Conservation (phyloP, 2,113 vertebrate genomes). For the Hyperoodon ampullatus region DNA sequence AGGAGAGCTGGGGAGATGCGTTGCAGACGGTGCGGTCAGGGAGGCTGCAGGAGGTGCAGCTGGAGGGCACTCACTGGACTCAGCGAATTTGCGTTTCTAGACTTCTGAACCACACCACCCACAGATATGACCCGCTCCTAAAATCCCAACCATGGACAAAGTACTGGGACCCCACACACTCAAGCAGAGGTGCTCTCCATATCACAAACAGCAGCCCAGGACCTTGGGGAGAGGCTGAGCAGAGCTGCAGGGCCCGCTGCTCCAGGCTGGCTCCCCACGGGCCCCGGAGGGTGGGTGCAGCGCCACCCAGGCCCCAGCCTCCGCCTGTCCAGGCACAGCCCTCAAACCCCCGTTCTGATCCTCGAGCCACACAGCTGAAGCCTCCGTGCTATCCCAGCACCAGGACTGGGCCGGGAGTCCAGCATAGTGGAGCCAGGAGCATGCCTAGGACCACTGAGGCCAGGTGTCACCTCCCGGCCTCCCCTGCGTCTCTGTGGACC, state of each 20-base stretch:
- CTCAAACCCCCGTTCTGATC: not conserved
- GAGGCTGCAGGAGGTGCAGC: not conserved
- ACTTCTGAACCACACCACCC: not conserved
- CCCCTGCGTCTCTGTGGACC: not conserved
- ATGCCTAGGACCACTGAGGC: not conserved
- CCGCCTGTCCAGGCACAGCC: accelerated
- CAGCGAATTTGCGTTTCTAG: not conserved
- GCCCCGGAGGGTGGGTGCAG: not conserved
- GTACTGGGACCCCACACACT: not conserved
- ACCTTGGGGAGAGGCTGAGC: not conserved
- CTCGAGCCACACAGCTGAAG: not conserved
- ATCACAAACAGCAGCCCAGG: not conserved
- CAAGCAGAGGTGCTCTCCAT: not conserved
- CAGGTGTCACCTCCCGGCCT: not conserved
- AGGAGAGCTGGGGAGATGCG: not conserved
- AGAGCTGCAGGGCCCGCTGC: accelerated
- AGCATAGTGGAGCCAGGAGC: not conserved
- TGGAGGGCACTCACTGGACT: accelerated
- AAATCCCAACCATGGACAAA: not conserved
- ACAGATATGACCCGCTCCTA: no score
- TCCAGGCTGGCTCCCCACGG: not conserved
- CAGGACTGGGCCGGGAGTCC: not conserved
- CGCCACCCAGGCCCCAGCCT: not conserved
- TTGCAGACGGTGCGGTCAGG: not conserved
- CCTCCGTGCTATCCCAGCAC: not conserved